Percentiles rank a stretch among this genome's conserved stretches.
Evolutionary conservation across 2,113 vertebrate species (phyloP).

Genomic region (Forbesichthys papilliferus): DNA sequence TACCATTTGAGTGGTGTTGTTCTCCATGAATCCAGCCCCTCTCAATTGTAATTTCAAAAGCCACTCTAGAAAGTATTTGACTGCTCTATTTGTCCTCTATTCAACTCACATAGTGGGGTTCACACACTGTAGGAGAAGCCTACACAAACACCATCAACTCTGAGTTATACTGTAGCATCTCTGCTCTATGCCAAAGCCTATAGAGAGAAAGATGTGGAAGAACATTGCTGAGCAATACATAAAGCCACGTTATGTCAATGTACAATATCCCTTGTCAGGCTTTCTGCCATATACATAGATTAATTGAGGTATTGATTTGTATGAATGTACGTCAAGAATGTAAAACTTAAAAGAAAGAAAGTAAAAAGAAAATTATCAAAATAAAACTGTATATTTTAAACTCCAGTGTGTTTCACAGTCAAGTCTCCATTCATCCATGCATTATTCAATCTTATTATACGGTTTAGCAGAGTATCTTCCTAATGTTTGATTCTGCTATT

Average conservation of each 20-base stretch:
- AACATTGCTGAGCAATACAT: constrained; percentile 69
- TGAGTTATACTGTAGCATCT: constrained; percentile 58
- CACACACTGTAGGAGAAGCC: constrained; percentile 73
- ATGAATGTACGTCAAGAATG: not conserved
- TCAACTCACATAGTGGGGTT: constrained; percentile 74
- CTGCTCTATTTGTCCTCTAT: constrained; percentile 83
- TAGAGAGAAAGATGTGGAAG: constrained; percentile 5
- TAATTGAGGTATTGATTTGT: constrained; percentile 26
- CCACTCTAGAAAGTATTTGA: constrained; percentile 76
- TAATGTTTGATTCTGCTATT: constrained; percentile 60
- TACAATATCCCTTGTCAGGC: constrained; percentile 34
- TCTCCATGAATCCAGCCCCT: constrained; percentile 66
- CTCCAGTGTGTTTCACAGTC: constrained; percentile 41
- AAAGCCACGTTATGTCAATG: constrained; percentile 28
- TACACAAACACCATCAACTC: constrained; percentile 65
- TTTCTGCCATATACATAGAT: not conserved
- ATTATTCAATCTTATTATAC: constrained; percentile 61
- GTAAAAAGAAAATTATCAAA: constrained; percentile 25
- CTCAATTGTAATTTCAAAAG: constrained; percentile 78
- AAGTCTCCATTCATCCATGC: constrained; percentile 52
- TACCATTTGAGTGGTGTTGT: constrained; percentile 62
- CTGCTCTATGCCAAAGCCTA: constrained; percentile 65
- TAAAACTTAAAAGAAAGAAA: constrained; percentile 27
- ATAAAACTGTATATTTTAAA: constrained; percentile 42
- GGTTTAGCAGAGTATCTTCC: constrained; percentile 54